A percentile compares a stretch with the other conserved stretches of the same genome.
These are phyloP conservation scores for Dasysyrphus tricinctus DNA, from an alignment of 2,888 invertebrate species.

Conservation along the genomic window DNA sequence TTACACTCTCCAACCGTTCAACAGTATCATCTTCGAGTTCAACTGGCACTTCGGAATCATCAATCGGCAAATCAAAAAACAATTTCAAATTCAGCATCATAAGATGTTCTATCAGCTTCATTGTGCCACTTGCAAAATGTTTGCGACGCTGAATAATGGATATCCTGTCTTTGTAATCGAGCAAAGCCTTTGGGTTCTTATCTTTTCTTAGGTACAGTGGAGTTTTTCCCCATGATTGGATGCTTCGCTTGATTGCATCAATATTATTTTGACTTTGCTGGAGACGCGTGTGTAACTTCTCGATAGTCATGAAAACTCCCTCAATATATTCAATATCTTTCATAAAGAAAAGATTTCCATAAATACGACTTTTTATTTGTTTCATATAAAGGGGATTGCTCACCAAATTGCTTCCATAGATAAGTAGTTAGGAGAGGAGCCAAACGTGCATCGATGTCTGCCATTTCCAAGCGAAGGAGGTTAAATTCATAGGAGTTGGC, in stretches of 20 bases:
- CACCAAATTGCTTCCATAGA: conserved; percentile 92
- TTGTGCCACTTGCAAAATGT: conserved; percentile 84
- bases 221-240: conserved; percentile 88
- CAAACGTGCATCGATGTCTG: conserved; percentile 89
- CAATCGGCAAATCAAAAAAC: conserved; percentile 86
- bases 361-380: not conserved
- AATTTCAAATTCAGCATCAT: conserved; percentile 88
- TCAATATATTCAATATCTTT: conserved; percentile 87
- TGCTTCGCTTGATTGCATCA: conserved; percentile 85
- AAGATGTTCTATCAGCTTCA: conserved; percentile 85
- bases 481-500: conserved; percentile 91
- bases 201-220: conserved; percentile 91
- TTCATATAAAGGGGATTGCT: conserved; percentile 75
- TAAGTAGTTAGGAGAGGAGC: conserved; percentile 87
- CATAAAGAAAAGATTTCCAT: conserved; percentile 42
- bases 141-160: conserved; percentile 79
- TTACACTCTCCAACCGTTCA: conserved; percentile 81
- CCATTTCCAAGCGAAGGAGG: conserved; percentile 90
- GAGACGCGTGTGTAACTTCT: conserved; percentile 89
- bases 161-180: conserved; percentile 84
- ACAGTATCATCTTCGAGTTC: conserved; percentile 76
- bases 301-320: conserved; percentile 87
- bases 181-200: conserved; percentile 85
- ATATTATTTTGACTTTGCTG: conserved; percentile 88
- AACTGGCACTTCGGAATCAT: conserved; percentile 80